Percentiles rank a stretch among this genome's conserved stretches.
These are phyloP conservation scores for Homarus americanus DNA, from an alignment of 1,140 invertebrate species.

Conservation along the genomic window DNA sequence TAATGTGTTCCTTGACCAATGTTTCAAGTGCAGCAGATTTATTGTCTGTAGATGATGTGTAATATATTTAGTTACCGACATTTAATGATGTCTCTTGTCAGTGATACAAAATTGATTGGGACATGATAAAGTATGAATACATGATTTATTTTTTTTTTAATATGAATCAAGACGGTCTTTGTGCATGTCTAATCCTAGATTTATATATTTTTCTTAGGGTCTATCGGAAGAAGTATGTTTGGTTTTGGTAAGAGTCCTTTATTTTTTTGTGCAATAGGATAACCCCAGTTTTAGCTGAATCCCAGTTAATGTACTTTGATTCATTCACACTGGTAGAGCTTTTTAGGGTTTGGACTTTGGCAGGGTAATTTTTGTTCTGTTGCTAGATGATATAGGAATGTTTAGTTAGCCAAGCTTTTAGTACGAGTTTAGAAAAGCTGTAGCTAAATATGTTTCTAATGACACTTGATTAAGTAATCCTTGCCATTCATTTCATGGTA, in stretches of 20 bases:
- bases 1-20: constrained; percentile 39
- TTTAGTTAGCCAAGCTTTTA: neutral
- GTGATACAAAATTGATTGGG: neutral
- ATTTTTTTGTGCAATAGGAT: constrained; percentile 5
- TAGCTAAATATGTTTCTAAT: neutral
- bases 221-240: constrained; percentile 72
- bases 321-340: neutral
- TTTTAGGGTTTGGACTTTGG: neutral
- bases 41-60: constrained; percentile 23
- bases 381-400: neutral
- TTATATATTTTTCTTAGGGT: constrained; percentile 64
- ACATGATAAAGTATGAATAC: neutral
- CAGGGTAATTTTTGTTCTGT: neutral
- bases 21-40: constrained; percentile 8
- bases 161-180: constrained; percentile 17
- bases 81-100: neutral
- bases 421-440: neutral
- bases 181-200: constrained; percentile 65
- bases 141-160: constrained; percentile 7
- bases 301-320: neutral
- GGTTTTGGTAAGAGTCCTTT: constrained; percentile 68
- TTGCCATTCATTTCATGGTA: neutral
- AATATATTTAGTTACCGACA: neutral
- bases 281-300: neutral
- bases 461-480: neutral